Evolutionary conservation across 2,797 vertebrate genomes (phyloP).

Genomic region (Streptopelia turtur): DNA sequence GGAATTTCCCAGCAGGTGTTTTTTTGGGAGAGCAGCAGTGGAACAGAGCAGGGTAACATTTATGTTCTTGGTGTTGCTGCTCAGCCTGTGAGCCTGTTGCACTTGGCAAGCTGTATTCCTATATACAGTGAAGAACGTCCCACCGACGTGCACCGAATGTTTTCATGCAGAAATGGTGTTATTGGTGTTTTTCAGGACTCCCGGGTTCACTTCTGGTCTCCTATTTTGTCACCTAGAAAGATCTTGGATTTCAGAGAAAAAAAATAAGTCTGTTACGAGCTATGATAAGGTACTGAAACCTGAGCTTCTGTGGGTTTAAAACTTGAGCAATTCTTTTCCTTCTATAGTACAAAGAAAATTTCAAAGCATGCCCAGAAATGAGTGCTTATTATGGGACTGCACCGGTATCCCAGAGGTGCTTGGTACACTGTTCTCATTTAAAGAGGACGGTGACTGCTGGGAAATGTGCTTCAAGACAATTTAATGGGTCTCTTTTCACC

Average conservation of each 20-base stretch:
- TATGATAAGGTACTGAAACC: background rate
- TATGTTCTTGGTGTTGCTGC: background rate
- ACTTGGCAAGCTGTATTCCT: background rate
- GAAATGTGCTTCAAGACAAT: background rate
- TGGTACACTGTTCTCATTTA: background rate
- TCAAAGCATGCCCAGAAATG: background rate
- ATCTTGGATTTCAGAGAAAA: background rate
- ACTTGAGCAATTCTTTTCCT: background rate
- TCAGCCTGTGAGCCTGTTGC: background rate
- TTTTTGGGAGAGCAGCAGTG: background rate
- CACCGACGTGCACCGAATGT: background rate
- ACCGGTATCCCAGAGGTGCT: background rate
- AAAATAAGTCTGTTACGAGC: background rate
- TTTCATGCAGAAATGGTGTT: background rate
- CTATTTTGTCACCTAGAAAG: background rate
- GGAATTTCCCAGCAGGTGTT: background rate
- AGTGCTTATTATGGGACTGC: background rate
- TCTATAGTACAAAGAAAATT: background rate
- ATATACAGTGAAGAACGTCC: background rate
- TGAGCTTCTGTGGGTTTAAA: background rate
- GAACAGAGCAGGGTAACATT: background rate
- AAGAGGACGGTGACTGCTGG: background rate
- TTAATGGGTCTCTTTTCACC: background rate
- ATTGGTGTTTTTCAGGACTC: background rate
- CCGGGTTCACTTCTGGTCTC: background rate